Evolutionary conservation across 2,888 invertebrate genomes (phyloP).

Genomic region (Ephialtes manifestator): DNA sequence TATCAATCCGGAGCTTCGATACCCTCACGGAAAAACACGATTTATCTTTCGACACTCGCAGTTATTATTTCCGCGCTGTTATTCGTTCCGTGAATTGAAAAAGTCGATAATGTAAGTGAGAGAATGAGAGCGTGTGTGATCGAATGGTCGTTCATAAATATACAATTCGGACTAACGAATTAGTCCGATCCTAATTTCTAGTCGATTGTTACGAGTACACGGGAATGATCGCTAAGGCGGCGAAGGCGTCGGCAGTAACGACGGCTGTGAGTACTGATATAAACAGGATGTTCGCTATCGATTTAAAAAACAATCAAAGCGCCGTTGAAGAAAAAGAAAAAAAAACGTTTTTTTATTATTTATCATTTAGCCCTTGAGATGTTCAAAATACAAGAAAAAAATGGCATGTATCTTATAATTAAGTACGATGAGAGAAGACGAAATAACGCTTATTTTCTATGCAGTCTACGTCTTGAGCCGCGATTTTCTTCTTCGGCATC

Average conservation of each 20-base stretch:
- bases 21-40: neutral
- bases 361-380: neutral
- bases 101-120: neutral
- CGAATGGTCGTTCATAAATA: conserved; percentile 20
- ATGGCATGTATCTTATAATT: neutral
- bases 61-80: conserved; percentile 41
- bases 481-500: conserved; percentile 74
- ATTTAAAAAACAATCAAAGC: neutral
- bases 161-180: conserved; percentile 30
- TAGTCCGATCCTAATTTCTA: conserved; percentile 61
- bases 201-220: conserved; percentile 38
- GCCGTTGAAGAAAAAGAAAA: neutral
- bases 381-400: neutral
- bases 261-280: neutral
- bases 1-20: conserved; percentile 68
- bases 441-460: conserved; percentile 19
- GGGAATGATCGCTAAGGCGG: neutral
- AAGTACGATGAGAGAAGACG: neutral
- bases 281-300: neutral
- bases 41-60: conserved; percentile 34
- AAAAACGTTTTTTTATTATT: neutral
- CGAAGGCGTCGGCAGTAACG: neutral
- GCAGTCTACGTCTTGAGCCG: conserved; percentile 71
- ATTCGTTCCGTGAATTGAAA: conserved; percentile 30
- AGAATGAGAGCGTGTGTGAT: neutral